phyloP scores from a whole-genome alignment of 1,140 invertebrate genomes.

The Elysia chlorotica region DNA sequence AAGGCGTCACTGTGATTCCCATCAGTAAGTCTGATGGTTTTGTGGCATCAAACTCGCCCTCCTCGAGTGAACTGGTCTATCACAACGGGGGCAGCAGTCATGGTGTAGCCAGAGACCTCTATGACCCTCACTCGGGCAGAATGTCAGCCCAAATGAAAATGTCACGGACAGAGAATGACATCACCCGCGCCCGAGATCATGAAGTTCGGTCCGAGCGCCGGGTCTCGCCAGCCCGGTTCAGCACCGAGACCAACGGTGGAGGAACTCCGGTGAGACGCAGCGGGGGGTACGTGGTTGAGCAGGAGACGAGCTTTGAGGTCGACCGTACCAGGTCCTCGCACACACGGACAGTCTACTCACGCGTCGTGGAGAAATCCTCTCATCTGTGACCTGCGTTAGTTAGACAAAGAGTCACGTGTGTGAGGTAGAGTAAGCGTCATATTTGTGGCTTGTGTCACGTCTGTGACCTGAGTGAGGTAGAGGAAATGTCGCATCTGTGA shows the following conservation, averaged over 20 bases:
- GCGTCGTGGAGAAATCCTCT: slow-evolving; percentile 25
- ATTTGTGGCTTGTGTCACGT: too few relatives aligned
- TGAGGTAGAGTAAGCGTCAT: too few relatives aligned
- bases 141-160: slow-evolving; percentile 22
- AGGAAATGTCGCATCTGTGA: too few relatives aligned
- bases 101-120: slow-evolving; percentile 24
- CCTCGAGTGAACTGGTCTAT: too few relatives aligned
- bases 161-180: slow-evolving; percentile 27
- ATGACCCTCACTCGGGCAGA: slow-evolving; percentile 26
- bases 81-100: too few relatives aligned
- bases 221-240: slow-evolving; percentile 18
- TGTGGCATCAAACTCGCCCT: slow-evolving; percentile 14
- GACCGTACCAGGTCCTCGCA: slow-evolving; percentile 20
- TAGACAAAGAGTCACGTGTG: too few relatives aligned
- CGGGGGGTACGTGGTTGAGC: slow-evolving; percentile 29
- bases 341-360: slow-evolving; percentile 23
- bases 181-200: slow-evolving; percentile 16
- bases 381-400: too few relatives aligned
- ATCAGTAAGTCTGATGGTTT: slow-evolving; percentile 50
- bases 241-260: too few relatives aligned
- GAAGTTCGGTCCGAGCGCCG: slow-evolving; percentile 12
- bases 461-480: too few relatives aligned
- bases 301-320: slow-evolving; percentile 20
- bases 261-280: too few relatives aligned
- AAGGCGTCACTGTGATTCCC: slow-evolving; percentile 21